Conservation (phyloP, 2,888 invertebrate species). For the Lochmaea capreae region DNA sequence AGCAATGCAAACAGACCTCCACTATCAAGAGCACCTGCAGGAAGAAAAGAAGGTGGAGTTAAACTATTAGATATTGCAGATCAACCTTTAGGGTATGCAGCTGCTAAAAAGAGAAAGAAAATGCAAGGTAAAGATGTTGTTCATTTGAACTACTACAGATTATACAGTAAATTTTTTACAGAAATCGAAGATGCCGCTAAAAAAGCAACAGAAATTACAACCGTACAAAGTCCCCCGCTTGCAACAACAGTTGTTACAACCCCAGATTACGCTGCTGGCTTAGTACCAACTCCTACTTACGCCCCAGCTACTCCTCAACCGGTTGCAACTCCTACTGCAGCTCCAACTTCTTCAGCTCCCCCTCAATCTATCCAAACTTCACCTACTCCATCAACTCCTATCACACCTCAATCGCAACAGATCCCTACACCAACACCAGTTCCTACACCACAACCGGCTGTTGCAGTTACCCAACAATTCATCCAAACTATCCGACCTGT, state of each 20-base stretch:
- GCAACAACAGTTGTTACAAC: slow-evolving; percentile 65
- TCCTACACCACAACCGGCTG: slow-evolving; percentile 48
- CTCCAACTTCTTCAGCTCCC: slow-evolving; percentile 59
- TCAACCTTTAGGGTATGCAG: slow-evolving; percentile 86
- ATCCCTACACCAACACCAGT: slow-evolving; percentile 47
- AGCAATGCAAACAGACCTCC: slow-evolving; percentile 69
- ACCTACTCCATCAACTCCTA: slow-evolving; percentile 44
- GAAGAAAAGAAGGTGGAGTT: slow-evolving; percentile 89
- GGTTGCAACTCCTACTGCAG: slow-evolving; percentile 53
- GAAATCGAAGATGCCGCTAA: slow-evolving; percentile 77
- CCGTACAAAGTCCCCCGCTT: slow-evolving; percentile 58
- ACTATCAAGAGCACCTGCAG: slow-evolving; percentile 73
- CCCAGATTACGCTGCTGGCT: slow-evolving; percentile 87
- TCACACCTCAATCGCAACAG: slow-evolving; percentile 29
- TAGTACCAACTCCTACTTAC: slow-evolving; percentile 71
- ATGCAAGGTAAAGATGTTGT: slow-evolving; percentile 72
- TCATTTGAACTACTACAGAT: background rate
- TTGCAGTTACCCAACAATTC: slow-evolving; percentile 33
- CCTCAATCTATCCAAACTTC: slow-evolving; percentile 50
- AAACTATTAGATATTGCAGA: slow-evolving; percentile 95
- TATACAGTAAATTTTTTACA: slow-evolving; percentile 47
- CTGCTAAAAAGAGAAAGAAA: slow-evolving; percentile 88
- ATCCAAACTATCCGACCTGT: slow-evolving; percentile 58
- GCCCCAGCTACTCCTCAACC: slow-evolving; percentile 62
- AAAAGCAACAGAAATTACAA: slow-evolving; percentile 69